phyloP scores from a whole-genome alignment of 2,797 vertebrate genomes.

The Chelidonichthys spinosus region DNA sequence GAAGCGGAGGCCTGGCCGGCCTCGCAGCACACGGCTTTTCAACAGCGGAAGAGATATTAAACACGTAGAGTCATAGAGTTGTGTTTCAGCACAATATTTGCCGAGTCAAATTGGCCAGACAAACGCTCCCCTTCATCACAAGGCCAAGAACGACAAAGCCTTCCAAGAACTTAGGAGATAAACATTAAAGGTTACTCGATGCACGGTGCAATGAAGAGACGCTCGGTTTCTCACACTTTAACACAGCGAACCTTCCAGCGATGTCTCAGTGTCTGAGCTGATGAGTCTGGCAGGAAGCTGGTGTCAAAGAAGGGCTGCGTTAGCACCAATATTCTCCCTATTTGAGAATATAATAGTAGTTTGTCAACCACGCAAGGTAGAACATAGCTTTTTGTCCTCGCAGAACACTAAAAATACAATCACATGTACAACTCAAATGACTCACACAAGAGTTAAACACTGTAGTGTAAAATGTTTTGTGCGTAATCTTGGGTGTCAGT shows the following conservation, averaged over 20 bases:
- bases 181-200: background rate
- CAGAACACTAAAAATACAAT: too few relatives aligned
- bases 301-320: background rate
- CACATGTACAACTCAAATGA: too few relatives aligned
- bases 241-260: background rate
- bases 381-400: too few relatives aligned
- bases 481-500: too few relatives aligned
- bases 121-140: conserved; percentile 29
- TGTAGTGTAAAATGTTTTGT: too few relatives aligned
- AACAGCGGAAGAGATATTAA: conserved; percentile 59
- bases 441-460: too few relatives aligned
- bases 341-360: background rate
- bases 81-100: conserved; percentile 53
- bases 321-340: background rate
- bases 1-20: conserved; percentile 50
- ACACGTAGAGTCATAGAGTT: conserved; percentile 45
- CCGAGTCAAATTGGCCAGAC: conserved; percentile 51
- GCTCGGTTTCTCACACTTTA: background rate
- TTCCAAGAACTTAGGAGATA: conserved; percentile 26
- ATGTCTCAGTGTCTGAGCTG: background rate
- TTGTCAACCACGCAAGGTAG: too few relatives aligned
- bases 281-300: background rate
- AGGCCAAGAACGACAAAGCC: conserved; percentile 40
- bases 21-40: conserved; percentile 38
- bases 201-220: background rate